Conservation (phyloP, 2,113 vertebrate species). For the Turnix velox region DNA sequence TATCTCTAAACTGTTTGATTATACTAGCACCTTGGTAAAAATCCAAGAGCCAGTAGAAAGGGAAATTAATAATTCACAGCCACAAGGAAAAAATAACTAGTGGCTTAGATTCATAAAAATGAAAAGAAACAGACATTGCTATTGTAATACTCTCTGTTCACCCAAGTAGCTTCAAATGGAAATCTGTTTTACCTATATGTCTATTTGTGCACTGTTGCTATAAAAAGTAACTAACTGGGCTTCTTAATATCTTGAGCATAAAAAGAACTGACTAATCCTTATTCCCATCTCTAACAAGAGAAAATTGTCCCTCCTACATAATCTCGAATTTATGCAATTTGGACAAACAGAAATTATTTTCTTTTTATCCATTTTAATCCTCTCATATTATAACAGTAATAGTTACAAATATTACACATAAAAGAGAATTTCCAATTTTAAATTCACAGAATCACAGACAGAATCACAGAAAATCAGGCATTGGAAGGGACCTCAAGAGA, state of each 20-base stretch:
- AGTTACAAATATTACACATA: background rate
- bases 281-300: background rate
- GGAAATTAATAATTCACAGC: background rate
- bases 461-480: too few relatives aligned
- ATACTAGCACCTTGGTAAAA: background rate
- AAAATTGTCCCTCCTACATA: background rate
- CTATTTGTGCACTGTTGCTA: background rate
- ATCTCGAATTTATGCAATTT: background rate
- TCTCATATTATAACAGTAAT: background rate
- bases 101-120: background rate
- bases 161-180: background rate
- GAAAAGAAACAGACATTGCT: background rate
- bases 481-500: too few relatives aligned
- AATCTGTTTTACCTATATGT: background rate
- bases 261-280: background rate
- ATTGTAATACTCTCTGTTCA: background rate
- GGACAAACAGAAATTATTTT: background rate
- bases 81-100: background rate
- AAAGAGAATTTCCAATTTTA: background rate
- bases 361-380: background rate
- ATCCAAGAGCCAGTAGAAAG: background rate
- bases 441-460: too few relatives aligned
- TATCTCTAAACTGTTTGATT: background rate
- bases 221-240: background rate
- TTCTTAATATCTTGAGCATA: background rate